Base-by-base conservation (phyloP, 2,797 vertebrate genomes). In the Orestias chungarensis region DNA sequence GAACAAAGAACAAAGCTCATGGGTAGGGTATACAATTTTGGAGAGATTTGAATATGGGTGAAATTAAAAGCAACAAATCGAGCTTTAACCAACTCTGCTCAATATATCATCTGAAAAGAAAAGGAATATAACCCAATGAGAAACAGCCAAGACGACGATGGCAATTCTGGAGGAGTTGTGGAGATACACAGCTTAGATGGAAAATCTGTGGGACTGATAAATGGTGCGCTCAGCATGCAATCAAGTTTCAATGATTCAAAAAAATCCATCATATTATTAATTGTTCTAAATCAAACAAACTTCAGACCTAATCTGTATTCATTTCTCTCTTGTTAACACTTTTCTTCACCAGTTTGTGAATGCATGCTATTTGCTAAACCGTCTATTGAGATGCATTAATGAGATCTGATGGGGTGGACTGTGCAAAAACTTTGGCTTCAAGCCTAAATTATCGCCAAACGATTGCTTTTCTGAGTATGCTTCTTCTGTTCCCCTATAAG, bases 401-500 rank as follows among this genome's bases (percentile, higher is more conserved):
- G 31, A 35, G 55, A 61, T n/a, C 38, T 38, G 33, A 61, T 38
- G 11, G 33, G 9, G 20, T 23, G 9, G n/a, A 38, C 29, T 61
- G 33, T n/a, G 33, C 9, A 11, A 59, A 35, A 59, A 61, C 54
- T 35, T 59, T 61, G 29, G 55, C 43, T n/a, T n/a, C 4, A 17
- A 15, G 1, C 6, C n/a, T 23, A 46, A 15, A 40, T 57, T 29
- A 66, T 35, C 23, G 25, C 20, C 44, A 43, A 49, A 17, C 52
- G 11, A 9, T 14, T 1, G 0, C n/a, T 61, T 44, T 70, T 47
- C 12, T 42, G 23, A n/a, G 68, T 73, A 35, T 23, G 14, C 29
- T 70, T 2, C 0, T 66, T 38, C 65, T n/a, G 55, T 47, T 75
- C 40, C 17, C 47, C 59, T 35, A 17, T 46, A 64, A 65, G 71